Conservation (phyloP, 1,140 invertebrate species). For the Drosophila funebris region DNA sequence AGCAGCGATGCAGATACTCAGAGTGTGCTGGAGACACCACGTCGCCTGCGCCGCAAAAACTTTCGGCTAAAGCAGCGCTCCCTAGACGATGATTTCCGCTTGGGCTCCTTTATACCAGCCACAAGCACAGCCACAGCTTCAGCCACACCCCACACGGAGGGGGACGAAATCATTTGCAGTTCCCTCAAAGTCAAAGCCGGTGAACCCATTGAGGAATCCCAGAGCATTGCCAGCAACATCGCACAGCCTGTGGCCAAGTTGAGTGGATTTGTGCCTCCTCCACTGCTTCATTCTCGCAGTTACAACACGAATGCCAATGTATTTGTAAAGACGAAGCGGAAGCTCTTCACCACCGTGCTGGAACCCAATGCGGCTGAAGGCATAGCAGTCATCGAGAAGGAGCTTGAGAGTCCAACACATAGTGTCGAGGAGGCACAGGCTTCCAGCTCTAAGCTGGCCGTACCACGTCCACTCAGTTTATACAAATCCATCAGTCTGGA, state of each 20-base stretch:
- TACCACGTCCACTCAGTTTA: conserved; percentile 36
- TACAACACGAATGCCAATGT: conserved; percentile 84
- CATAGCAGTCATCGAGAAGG: conserved; percentile 64
- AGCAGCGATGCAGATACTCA: conserved; percentile 84
- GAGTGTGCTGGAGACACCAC: conserved; percentile 81
- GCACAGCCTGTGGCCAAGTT: conserved; percentile 9
- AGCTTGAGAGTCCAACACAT: conserved; percentile 58
- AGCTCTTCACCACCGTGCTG: conserved; percentile 89
- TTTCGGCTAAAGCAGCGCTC: conserved; percentile 76
- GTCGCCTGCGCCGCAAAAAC: conserved; percentile 78
- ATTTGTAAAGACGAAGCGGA: conserved; percentile 90
- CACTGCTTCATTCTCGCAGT: conserved; percentile 74
- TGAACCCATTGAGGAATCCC: conserved; percentile 79
- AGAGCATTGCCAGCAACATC: conserved; percentile 38
- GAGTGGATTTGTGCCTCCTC: conserved; percentile 59
- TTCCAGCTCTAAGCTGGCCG: not conserved
- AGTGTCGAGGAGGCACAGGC: conserved; percentile 38
- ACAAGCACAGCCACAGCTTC: not conserved
- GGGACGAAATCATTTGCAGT: conserved; percentile 66
- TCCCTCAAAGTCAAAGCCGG: conserved; percentile 76
- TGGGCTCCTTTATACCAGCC: conserved; percentile 30
- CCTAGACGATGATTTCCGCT: conserved; percentile 70
- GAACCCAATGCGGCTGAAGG: conserved; percentile 66
- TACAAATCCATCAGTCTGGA: conserved; percentile 68
- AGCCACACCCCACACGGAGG: conserved; percentile 25